These are phyloP conservation scores for Chamaetylas fuelleborni DNA, from an alignment of 2,113 vertebrate genomes.

Conservation along the genomic window DNA sequence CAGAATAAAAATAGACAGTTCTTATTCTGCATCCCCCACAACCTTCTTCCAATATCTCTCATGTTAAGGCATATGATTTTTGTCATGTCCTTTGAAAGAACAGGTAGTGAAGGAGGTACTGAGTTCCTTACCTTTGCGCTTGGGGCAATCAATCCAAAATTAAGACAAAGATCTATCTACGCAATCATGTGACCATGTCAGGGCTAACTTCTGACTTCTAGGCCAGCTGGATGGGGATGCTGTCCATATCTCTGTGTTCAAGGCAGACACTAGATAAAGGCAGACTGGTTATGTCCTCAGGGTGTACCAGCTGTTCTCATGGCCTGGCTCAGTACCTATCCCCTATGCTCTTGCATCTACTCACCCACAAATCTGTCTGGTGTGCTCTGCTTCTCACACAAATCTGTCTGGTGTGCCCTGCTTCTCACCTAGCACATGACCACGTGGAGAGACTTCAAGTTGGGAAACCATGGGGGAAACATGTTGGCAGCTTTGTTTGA, in stretches of 20 bases:
- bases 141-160: neutral
- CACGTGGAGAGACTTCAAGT: neutral
- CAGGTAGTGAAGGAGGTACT: neutral
- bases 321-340: neutral
- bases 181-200: neutral
- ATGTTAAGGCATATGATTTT: neutral
- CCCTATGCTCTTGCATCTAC: neutral
- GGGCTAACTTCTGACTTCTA: neutral
- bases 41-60: neutral
- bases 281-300: neutral
- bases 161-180: neutral
- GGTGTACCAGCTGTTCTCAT: neutral
- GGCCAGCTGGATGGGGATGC: neutral
- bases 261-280: neutral
- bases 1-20: constrained; percentile 31
- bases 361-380: neutral
- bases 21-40: neutral
- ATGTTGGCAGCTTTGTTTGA: neutral
- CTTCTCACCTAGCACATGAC: neutral
- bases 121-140: neutral
- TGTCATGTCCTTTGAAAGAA: neutral
- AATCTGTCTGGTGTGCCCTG: neutral
- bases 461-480: neutral
- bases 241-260: neutral
- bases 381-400: neutral